Evolutionary conservation across 2,113 vertebrate genomes (phyloP), one percentile per base, ranked within the genome.

Genomic region (Corythornis madagascariensis): DNA sequence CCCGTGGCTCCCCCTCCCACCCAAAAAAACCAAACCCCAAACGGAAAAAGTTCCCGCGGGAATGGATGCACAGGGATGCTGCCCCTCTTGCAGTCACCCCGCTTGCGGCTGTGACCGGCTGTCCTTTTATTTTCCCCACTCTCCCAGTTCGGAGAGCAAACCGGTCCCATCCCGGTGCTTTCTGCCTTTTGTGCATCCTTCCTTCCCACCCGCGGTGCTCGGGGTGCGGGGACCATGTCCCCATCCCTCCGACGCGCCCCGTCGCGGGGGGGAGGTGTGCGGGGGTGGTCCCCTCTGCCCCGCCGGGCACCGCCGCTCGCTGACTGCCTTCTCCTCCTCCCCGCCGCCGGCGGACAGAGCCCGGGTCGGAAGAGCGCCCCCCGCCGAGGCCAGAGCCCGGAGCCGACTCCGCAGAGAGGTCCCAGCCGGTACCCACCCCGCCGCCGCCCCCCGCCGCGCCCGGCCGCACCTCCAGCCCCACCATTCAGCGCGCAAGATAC

Each of bases 401-500:
- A 93, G 94, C 97, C 97, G 97, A 97, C 97, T 92, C 96, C 96
- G 97, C 97, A 91, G 97, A 97, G 88, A 96, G 96, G 75, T 95
- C 98, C 94, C 97, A 97, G 88, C 97, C 97, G 76, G 92, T 79
- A 87, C 85, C 59, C 84, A 95, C 47, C 73, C 91, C 89, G 72
- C 95, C 95, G 74, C 98, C 96, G 72, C 94, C 93, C 93, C 74
- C 97, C 96, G 72, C 95, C 96, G 96, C 97, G n/a, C 76, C 97
- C 95, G 97, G 96, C 97, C 98, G 97, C 98, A 98, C 97, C 95
- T 98, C 98, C 96, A 97, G 96, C 97, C 97, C 97, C 98, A 99
- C 97, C 98, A 99, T 99, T 99, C 99, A 99, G 98, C 99, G 98
- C 98, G 98, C 98, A 97, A 98, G 98, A 98, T 98, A 98, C 94